Evolutionary conservation across 2,888 invertebrate species (phyloP), one percentile per base, ranked within the genome.

Genomic region (Ectemnius lituratus): DNA sequence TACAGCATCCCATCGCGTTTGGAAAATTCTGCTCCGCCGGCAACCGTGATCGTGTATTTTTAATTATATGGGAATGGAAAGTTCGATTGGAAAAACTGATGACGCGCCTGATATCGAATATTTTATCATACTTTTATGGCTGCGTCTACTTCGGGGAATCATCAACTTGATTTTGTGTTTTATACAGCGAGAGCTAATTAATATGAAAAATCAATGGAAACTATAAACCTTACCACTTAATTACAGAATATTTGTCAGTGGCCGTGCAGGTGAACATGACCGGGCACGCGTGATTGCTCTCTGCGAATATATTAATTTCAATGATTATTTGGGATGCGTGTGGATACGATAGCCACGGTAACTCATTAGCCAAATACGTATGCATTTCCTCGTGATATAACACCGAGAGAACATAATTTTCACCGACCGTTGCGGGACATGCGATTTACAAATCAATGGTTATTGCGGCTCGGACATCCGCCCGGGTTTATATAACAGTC

Each of bases 151-250:
- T 8, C 11, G 6, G 1, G 0, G 37, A 37, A 37, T 37, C 37
- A 37, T 37, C 1, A 37, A 11, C 37, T 37, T 37, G 37, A 8
- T 37, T 11, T 37, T 11, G 37, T 0, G 37, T 6, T 37, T 37
- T 37, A 8, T 13, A 16, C 16, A 1, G n/a, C 4, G 70, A 2
- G 16, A 63, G 45, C 8, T 61, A 74, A 79, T 79, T 79, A 76
- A 78, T 76, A 76, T 79, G 49, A 73, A 71, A 78, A 79, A 78
- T 75, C 78, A 69, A 79, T 11, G 16, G 28, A 52, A 18, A n/a
- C 49, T 13, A 16, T 20, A 27, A 62, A 49, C n/a, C 16, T 2
- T n/a, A 2, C n/a, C 11, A 23, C 18, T 45, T 13, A 16, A 59
- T 62, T 60, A 47, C 23, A 45, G 62, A 79, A 81, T 75, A 73